Base-by-base conservation (phyloP, 2,113 vertebrate genomes). In the Gobiocypris rarus region DNA sequence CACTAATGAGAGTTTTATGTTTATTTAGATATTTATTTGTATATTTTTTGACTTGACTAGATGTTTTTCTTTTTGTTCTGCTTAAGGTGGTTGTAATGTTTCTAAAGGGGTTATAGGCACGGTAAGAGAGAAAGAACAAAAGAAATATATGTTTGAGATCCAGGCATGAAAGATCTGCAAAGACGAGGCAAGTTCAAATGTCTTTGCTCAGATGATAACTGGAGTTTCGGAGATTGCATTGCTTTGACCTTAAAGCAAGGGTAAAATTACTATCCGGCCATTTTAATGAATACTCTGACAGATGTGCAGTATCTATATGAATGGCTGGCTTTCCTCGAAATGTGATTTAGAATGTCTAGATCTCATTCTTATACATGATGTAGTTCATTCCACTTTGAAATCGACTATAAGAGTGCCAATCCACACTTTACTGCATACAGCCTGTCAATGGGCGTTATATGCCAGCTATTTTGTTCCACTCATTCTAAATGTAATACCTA, bases 1-100 rank as follows among this genome's bases (percentile, higher is more conserved):
- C 45, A 28, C 15, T 22, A 75, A 48, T 34, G 13, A 71, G 14
- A 75, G 34, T 63, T 65, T 48, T 38, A 15, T n/a, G 17, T 43
- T 41, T 78, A 61, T 61, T 77, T 61, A 7, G 22, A 48, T 75
- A 63, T 73, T 75, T 59, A 69, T 75, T 80, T 63, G n/a, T 45
- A 61, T 52, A 31, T 80, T 83, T 73, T 28, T 7, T 70, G 38
- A 54, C 34, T 65, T 52, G 7, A 59, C 34, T 65, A 43, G 3
- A 67, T 48, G 41, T 82, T 52, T 82, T 11, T 14, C 14, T 78
- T 54, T 48, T 41, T 48, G 15, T 38, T 73, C 50, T 15, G 0
- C 3, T 22, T 38, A 22, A 78, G 13, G 61, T 78, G 38, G 38
- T 50, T 79, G 17, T 50, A 15, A 50, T 50, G 48, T 34, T 38